phyloP scores from a whole-genome alignment of 1,140 invertebrate genomes.

The Rhopalosiphum padi region DNA sequence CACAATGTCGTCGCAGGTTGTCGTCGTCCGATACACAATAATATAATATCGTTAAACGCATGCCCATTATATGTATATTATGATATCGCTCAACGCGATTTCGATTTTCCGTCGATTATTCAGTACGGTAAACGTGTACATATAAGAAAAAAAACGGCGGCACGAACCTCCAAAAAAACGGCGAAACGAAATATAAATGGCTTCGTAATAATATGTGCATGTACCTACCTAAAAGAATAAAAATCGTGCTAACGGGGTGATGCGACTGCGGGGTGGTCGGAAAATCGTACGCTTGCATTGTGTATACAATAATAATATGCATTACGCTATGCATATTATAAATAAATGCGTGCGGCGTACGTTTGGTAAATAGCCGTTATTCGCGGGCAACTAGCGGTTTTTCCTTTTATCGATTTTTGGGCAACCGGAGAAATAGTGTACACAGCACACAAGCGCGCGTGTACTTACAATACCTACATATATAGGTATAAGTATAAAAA shows the following conservation, averaged over 20 bases:
- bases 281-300: background rate
- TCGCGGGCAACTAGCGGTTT: background rate
- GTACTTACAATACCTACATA: background rate
- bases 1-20: background rate
- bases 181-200: background rate
- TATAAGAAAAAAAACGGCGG: background rate
- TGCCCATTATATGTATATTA: background rate
- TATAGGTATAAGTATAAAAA: background rate
- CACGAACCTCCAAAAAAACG: background rate
- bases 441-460: background rate
- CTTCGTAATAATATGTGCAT: background rate
- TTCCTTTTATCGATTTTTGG: constrained; percentile 22
- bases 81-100: background rate
- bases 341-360: background rate
- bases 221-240: background rate
- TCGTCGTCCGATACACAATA: background rate
- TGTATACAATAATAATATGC: background rate
- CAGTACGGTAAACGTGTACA: background rate
- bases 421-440: background rate
- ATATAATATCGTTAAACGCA: background rate
- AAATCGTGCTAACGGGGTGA: background rate
- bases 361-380: background rate
- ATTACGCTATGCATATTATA: background rate
- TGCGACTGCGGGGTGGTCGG: background rate
- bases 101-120: background rate